phyloP scores from a whole-genome alignment of 2,797 vertebrate species.

The Aulostomus chinensis region DNA sequence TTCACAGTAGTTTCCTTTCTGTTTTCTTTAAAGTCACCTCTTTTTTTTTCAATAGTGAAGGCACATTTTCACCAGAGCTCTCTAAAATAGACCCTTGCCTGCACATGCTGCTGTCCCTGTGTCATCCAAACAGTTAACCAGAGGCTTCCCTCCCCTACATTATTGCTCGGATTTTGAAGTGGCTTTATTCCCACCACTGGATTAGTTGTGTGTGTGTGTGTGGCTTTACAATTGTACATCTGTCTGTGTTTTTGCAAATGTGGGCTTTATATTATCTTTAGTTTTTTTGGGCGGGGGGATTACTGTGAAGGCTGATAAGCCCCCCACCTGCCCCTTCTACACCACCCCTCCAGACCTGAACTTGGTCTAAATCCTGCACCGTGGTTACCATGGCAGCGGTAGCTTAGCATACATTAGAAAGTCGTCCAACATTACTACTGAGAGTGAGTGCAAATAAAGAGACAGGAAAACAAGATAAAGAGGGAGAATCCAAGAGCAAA shows the following conservation, averaged over 20 bases:
- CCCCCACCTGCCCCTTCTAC: slow-evolving; percentile 30
- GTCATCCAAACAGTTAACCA: no score
- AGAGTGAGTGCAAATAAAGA: slow-evolving; percentile 32
- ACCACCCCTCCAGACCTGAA: slow-evolving; percentile 55
- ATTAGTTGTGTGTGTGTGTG: slow-evolving; percentile 9
- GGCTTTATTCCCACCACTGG: slow-evolving; percentile 17
- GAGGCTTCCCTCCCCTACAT: no score
- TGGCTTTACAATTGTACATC: no score
- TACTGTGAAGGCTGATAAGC: slow-evolving; percentile 52
- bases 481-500: neutral
- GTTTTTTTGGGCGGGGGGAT: slow-evolving; percentile 29
- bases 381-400: slow-evolving; percentile 82
- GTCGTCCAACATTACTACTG: slow-evolving; percentile 63
- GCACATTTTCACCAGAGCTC: no score
- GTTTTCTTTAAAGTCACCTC: neutral
- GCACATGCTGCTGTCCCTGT: no score
- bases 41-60: no score
- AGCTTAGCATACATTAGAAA: slow-evolving; percentile 84
- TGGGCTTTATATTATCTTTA: slow-evolving; percentile 11
- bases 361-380: slow-evolving; percentile 72
- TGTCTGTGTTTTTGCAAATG: slow-evolving; percentile 19
- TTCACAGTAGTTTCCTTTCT: neutral
- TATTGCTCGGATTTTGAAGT: no score
- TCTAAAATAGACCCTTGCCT: no score
- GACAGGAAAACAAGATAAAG: neutral